Conservation (phyloP, 2,113 vertebrate species). For the Phyllopteryx taeniolatus region DNA sequence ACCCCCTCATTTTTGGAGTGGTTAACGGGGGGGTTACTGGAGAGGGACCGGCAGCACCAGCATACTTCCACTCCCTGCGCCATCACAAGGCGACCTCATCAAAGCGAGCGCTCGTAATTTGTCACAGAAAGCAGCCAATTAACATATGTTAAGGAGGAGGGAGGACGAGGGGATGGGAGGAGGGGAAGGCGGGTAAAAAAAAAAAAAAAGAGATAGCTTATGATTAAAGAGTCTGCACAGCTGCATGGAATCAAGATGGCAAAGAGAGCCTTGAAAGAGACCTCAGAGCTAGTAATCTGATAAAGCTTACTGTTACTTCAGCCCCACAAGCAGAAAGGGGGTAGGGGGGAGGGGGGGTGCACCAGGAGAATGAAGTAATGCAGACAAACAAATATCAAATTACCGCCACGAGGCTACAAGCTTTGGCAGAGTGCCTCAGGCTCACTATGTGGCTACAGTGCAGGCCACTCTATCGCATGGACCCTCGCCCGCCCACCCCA, state of each 20-base stretch:
- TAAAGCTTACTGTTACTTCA: constrained; percentile 77
- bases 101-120: constrained; percentile 98
- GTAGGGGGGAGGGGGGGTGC: constrained; percentile 14
- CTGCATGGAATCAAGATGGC: constrained; percentile 91
- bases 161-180: constrained; percentile 55
- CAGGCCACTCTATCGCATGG: constrained; percentile 62
- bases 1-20: constrained; percentile 88
- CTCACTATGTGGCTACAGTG: constrained; percentile 46
- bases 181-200: constrained; percentile 64
- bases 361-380: constrained; percentile 59
- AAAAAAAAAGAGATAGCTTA: constrained; percentile 89
- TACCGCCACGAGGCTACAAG: constrained; percentile 71
- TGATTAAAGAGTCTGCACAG: constrained; percentile 93
- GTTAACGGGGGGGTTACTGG: constrained; percentile 73
- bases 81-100: constrained; percentile 97
- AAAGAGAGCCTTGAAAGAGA: constrained; percentile 81
- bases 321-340: constrained; percentile 45
- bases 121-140: constrained; percentile 99
- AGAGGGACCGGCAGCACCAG: constrained; percentile 84
- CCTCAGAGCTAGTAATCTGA: constrained; percentile 79
- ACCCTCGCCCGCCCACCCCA: constrained; percentile 68
- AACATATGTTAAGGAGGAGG: constrained; percentile 90
- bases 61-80: constrained; percentile 83
- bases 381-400: constrained; percentile 76
- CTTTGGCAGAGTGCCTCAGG: constrained; percentile 60